Percentiles rank a stretch among this genome's conserved stretches.
Evolutionary conservation across 1,140 invertebrate genomes (phyloP).

Genomic region (Prorops nasuta): DNA sequence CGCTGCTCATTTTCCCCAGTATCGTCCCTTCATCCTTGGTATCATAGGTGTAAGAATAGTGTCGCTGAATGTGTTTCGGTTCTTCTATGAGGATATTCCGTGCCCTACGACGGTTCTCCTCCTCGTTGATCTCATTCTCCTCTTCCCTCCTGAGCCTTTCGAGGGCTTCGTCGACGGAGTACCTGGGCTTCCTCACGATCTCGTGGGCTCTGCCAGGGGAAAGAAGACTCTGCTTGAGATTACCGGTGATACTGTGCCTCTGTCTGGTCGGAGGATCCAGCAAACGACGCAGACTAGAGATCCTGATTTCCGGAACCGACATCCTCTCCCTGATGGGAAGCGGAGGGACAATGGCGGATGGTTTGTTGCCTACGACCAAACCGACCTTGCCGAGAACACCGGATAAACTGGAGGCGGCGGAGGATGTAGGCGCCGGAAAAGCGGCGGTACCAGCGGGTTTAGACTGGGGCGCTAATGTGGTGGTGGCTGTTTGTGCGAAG

Average conservation of each 20-base stretch:
- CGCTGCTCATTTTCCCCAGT: conserved; percentile 28
- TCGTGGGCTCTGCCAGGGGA: conserved; percentile 24
- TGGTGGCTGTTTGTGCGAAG: not conserved
- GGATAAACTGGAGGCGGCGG: too few relatives aligned
- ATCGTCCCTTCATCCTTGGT: conserved; percentile 29
- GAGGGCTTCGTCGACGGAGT: conserved; percentile 28
- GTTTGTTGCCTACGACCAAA: not conserved
- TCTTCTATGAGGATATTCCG: conserved; percentile 23
- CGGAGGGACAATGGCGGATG: not conserved
- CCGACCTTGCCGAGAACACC: not conserved
- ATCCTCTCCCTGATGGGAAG: conserved; percentile 37
- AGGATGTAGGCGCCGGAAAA: conserved; percentile 2
- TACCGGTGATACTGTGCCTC: conserved; percentile 47
- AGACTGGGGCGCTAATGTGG: conserved; percentile 2
- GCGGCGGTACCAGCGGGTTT: too few relatives aligned
- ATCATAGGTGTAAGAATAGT: conserved; percentile 51
- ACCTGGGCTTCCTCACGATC: conserved; percentile 16
- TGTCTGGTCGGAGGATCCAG: conserved; percentile 47
- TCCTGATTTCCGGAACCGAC: conserved; percentile 50
- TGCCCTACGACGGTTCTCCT: conserved; percentile 12
- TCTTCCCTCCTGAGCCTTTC: conserved; percentile 24
- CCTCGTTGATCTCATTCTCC: conserved; percentile 14
- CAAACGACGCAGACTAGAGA: conserved; percentile 44
- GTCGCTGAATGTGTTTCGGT: conserved; percentile 46
- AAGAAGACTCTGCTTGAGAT: conserved; percentile 25